Base-by-base conservation (phyloP, 1,140 invertebrate genomes). In the Dendrolimus kikuchii region DNA sequence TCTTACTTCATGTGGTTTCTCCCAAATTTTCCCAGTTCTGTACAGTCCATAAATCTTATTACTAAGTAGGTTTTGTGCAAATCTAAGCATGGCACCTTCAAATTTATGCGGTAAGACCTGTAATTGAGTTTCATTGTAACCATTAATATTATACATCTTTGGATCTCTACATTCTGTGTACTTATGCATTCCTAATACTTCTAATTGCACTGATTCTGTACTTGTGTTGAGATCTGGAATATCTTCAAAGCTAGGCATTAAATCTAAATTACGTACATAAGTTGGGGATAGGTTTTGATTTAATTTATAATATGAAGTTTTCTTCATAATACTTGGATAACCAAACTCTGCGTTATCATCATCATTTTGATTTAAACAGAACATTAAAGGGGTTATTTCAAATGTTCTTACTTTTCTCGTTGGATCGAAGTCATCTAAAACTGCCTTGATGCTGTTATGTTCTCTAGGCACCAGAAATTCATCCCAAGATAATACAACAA, bases 401-500 rank as follows among this genome's bases (percentile, higher is more conserved):
- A 80, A 62, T 36, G 77, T 77, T 53, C 72, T 65, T 36, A 81
- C 52, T 43, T 74, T 71, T 64, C 80, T 77, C 36, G 66, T 79
- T 5, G 81, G 75, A 60, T 88, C 86, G 64, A 81, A 80, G 46
- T 85, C 75, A 53, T 71, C 70, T 43, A 88, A 52, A 23, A 86
- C 65, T 46, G 73, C 76, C 55, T 85, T 86, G 5, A 88, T 54
- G 41, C 79, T 85, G 53, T 81, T 86, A 67, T 91, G 88, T 46
- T 89, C 87, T 51, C 88, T 88, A 2, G 91, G 89, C 6, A 91
- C 88, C 41, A 93, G 72, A 57, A 90, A 93, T 60, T 94, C 91
- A 64, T 92, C 89, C 89, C 91, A 91, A 0, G 90, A 87, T 7
- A 93, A 66, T 2, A 89, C 81, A 44, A 87, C 68, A 6, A 88